These are phyloP conservation scores for Holothuria scabra DNA, from an alignment of 53 echinoderm and acorn worm genomes.

Conservation along the genomic window DNA sequence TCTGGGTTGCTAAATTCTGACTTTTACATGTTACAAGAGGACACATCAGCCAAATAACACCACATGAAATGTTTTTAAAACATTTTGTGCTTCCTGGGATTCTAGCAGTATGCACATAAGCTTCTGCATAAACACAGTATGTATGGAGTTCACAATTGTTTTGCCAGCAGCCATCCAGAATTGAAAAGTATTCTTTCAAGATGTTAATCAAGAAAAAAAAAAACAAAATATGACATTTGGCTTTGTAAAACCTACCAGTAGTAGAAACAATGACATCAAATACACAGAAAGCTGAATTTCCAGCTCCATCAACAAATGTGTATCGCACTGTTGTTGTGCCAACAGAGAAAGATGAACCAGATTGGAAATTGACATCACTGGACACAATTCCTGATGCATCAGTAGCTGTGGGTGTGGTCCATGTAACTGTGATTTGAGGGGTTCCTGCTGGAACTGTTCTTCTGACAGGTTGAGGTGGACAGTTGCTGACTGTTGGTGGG, in stretches of 20 bases:
- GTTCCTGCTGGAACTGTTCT: neutral
- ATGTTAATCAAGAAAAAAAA: too few species aligned
- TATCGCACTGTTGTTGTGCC: slow-evolving; percentile 21
- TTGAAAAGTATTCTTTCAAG: too few species aligned
- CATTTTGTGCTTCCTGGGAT: too few species aligned
- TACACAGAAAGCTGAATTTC: slow-evolving; percentile 8
- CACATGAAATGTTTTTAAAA: too few species aligned
- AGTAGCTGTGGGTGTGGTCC: slow-evolving; percentile 17
- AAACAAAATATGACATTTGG: too few species aligned
- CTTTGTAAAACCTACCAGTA: neutral
- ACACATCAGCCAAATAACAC: too few species aligned
- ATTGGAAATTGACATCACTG: slow-evolving; percentile 1
- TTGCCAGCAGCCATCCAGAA: too few species aligned
- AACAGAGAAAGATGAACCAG: slow-evolving; percentile 4
- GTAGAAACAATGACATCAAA: slow-evolving; percentile 19
- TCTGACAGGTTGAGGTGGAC: slow-evolving; percentile 18
- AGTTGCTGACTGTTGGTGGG: slow-evolving; percentile 39
- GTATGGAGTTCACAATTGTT: too few species aligned
- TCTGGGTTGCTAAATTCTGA: too few species aligned
- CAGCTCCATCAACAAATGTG: slow-evolving; percentile 20
- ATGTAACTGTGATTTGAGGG: neutral
- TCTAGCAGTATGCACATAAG: too few species aligned
- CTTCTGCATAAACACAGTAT: too few species aligned
- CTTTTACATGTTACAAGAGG: too few species aligned
- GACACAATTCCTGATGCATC: slow-evolving; percentile 13